Base-by-base conservation (phyloP, 2,797 vertebrate genomes). In the Scyliorhinus canicula region DNA sequence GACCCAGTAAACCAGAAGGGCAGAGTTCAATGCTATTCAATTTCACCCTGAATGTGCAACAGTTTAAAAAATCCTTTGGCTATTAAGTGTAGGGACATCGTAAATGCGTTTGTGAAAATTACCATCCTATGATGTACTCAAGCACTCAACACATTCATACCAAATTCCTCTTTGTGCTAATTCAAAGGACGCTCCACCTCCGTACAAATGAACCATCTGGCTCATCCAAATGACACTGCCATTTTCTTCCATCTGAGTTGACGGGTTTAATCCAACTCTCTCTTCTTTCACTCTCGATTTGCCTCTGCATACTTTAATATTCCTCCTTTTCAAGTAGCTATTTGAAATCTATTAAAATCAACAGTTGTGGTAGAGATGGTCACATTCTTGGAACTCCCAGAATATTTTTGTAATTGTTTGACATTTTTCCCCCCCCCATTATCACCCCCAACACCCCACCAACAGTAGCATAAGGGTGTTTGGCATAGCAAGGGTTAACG, bases 121-220 rank as follows among this genome's bases (percentile, higher is more conserved):
- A 12, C 57, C 57, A 91, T 11, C 88, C 60, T n/a, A 2, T 63
- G n/a, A 65, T 44, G 88, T 65, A 40, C 60, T 63, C n/a, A 7
- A 91, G 44, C 88, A 91, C n/a, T 65, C 63, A 90, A 90, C 86
- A 90, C 86, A 90, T 63, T 91, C 57, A 91, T 44, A 44, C 60
- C 57, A 65, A 91, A 91, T 91, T 91, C 60, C n/a, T 44, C n/a
- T 91, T 63, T 65, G n/a, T 16, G 63, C 60, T 65, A n/a, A 65
- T 40, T 65, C 60, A 91, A 44, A 40, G 40, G 19, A 65, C 24
- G 60, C 44, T 91, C 88, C 60, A 14, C n/a, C n/a, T 44, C n/a
- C 21, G 44, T n/a, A n/a, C n/a, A 91, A 44, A 91, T 19, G 31
- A 14, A 14, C 52, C 52, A 65, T 91, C 65, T 21, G 24, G 21